Percentiles rank a stretch among this genome's conserved stretches.
Evolutionary conservation across 2,797 vertebrate genomes (phyloP).

Genomic region (Paramormyrops hopkinsi): DNA sequence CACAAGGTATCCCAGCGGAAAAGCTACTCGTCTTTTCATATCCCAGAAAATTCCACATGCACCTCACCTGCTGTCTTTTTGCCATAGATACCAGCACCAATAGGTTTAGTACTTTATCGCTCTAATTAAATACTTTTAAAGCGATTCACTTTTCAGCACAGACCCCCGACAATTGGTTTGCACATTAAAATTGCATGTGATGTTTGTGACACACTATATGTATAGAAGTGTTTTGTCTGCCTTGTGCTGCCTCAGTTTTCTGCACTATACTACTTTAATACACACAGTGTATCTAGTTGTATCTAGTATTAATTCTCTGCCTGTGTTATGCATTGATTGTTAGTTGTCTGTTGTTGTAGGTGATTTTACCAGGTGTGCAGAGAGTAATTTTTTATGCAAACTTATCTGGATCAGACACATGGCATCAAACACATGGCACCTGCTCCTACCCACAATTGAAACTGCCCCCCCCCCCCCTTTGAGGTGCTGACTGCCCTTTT

Average conservation of each 20-base stretch:
- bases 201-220: neutral
- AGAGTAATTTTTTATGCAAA: neutral
- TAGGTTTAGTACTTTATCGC: neutral
- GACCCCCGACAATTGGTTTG: neutral
- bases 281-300: neutral
- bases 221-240: neutral
- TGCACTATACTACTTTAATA: neutral
- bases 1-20: neutral
- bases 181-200: neutral
- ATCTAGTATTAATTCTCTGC: neutral
- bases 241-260: neutral
- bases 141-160: neutral
- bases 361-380: neutral
- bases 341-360: neutral
- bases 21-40: neutral
- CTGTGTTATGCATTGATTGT: neutral
- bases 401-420: neutral
- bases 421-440: neutral
- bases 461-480: neutral
- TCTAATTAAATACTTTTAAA: neutral
- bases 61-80: neutral
- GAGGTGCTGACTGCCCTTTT: neutral
- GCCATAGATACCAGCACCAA: neutral
- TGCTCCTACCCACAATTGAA: neutral
- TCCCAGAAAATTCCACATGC: neutral